phyloP scores from a whole-genome alignment of 2,888 invertebrate species.

The Noctuana brunneofusca region DNA sequence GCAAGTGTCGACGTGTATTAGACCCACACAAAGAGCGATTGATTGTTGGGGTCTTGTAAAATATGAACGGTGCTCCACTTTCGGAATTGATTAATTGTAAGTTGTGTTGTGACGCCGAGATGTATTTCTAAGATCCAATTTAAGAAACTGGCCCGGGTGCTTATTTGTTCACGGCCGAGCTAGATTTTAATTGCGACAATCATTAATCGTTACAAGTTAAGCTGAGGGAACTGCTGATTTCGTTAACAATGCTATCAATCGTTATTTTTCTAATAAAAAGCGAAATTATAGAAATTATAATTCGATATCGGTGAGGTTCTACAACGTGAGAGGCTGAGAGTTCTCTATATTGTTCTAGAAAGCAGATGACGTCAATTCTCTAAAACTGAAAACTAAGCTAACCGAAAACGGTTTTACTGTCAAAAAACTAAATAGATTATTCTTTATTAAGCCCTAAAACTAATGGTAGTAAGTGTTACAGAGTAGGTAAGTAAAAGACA shows the following conservation, averaged over 20 bases:
- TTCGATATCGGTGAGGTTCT: too few relatives aligned
- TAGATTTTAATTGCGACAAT: slow-evolving; percentile 64
- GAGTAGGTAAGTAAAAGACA: too few relatives aligned
- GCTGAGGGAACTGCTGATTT: neutral
- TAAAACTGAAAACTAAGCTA: too few relatives aligned
- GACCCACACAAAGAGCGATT: slow-evolving; percentile 80
- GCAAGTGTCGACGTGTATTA: slow-evolving; percentile 63
- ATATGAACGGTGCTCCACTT: slow-evolving; percentile 70
- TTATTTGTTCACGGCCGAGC: slow-evolving; percentile 60
- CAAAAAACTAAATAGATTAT: too few relatives aligned
- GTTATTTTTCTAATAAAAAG: slow-evolving; percentile 7
- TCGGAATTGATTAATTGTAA: slow-evolving; percentile 79
- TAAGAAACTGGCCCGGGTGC: slow-evolving; percentile 56
- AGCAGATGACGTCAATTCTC: too few relatives aligned
- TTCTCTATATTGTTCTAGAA: too few relatives aligned
- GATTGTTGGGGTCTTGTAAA: slow-evolving; percentile 66
- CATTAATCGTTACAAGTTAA: slow-evolving; percentile 51
- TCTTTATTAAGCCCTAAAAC: too few relatives aligned
- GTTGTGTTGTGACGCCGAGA: slow-evolving; percentile 60
- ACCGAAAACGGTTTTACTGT: too few relatives aligned
- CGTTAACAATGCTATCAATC: neutral
- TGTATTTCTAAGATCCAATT: slow-evolving; percentile 61
- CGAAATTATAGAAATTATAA: neutral
- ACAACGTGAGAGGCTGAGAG: too few relatives aligned
- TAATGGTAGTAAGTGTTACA: too few relatives aligned